These are phyloP conservation scores for Malurus alboscapulatus DNA, from an alignment of 2,113 vertebrate genomes.

Conservation along the genomic window DNA sequence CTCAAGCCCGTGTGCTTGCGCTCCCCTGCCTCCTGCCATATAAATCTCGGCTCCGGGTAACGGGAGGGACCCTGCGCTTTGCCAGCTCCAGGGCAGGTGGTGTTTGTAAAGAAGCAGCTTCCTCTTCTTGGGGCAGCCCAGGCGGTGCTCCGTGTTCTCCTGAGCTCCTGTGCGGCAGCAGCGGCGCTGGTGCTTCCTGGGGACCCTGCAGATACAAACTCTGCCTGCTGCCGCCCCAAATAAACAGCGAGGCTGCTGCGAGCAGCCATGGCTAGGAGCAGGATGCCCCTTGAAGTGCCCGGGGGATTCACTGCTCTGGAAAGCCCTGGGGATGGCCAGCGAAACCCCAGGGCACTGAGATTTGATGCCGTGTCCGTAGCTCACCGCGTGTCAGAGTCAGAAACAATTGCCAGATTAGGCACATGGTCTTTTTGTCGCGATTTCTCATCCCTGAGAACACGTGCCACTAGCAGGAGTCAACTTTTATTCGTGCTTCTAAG, in stretches of 20 bases:
- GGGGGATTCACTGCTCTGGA: neutral
- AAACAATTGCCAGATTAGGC: neutral
- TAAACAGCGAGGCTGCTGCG: fast-evolving
- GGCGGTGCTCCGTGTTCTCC: neutral
- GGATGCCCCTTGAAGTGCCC: fast-evolving
- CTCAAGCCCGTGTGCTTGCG: neutral
- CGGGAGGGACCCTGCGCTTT: neutral
- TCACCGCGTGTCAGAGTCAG: fast-evolving
- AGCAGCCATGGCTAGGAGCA: neutral
- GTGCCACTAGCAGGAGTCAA: neutral
- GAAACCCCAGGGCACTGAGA: fast-evolving
- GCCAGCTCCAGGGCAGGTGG: neutral
- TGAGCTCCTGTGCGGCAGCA: neutral
- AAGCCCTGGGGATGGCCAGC: neutral
- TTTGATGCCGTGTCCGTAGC: neutral
- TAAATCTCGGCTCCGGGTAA: slow-evolving; percentile 23
- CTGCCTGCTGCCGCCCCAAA: neutral
- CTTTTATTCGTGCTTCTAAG: neutral
- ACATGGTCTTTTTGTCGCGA: neutral
- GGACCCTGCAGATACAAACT: fast-evolving
- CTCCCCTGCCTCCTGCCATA: neutral
- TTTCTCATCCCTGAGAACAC: neutral
- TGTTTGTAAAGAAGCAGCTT: neutral
- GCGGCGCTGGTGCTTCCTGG: fast-evolving
- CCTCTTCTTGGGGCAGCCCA: neutral